phyloP scores from a whole-genome alignment of 2,888 invertebrate genomes.

The Spisula subtruncata region DNA sequence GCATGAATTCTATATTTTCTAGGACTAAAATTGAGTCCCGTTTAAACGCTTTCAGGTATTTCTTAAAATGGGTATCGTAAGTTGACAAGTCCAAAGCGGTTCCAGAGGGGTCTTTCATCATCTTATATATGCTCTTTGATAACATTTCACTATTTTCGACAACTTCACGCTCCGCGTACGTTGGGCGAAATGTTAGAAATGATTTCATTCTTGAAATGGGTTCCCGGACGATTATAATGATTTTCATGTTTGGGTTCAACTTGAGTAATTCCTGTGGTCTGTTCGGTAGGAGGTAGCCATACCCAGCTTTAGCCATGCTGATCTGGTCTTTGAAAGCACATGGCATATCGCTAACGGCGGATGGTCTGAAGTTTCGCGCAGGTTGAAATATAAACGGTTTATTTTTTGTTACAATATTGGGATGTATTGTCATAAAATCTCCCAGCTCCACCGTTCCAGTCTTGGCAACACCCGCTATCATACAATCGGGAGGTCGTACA shows the following conservation, averaged over 20 bases:
- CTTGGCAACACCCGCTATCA: slow-evolving; percentile 45
- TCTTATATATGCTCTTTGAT: too few relatives aligned
- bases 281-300: slow-evolving; percentile 97
- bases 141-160: too few relatives aligned
- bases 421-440: slow-evolving; percentile 49
- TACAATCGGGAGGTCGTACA: slow-evolving; percentile 34
- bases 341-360: slow-evolving; percentile 85
- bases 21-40: neutral
- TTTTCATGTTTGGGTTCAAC: slow-evolving; percentile 95
- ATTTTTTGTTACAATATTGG: slow-evolving; percentile 40
- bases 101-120: too few relatives aligned
- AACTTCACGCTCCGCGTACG: too few relatives aligned
- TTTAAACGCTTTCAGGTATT: neutral
- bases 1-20: neutral
- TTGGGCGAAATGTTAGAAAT: neutral
- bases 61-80: too few relatives aligned
- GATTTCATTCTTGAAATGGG: slow-evolving; percentile 94
- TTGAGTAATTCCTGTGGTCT: slow-evolving; percentile 97
- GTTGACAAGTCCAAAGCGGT: too few relatives aligned
- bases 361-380: neutral
- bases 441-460: slow-evolving; percentile 49
- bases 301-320: slow-evolving; percentile 98
- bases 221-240: slow-evolving; percentile 97
- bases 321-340: slow-evolving; percentile 96
- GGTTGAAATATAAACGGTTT: slow-evolving; percentile 28